Evolutionary conservation across 2,888 invertebrate species (phyloP), one percentile per base, ranked within the genome.

Genomic region (Ptychoptera albimana): DNA sequence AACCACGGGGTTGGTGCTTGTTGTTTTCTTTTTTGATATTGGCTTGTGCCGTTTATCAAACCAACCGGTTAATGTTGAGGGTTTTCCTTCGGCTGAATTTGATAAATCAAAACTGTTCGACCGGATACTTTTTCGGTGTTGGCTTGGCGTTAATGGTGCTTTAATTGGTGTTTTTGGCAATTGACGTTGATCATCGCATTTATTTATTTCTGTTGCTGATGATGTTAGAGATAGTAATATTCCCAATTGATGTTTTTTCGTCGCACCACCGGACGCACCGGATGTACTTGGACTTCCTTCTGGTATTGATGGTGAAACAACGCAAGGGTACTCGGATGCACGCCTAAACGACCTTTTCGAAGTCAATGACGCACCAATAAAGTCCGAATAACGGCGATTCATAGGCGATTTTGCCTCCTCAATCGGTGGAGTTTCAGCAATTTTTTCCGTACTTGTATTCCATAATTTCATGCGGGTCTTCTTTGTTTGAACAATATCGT

Each of bases 61-160:
- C 85, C 85, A 86, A 44, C 75, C 80, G 8, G 78, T 74, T 31
- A 79, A 75, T n/a, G 50, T 51, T 2, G 67, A 64, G 8, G 72
- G 71, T 39, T 73, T 69, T 42, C 61, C 63, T 46, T 64, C 63
- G 51, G 64, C 72, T 2, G 63, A 61, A 45, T 60, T 63, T 14
- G 85, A 84, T 1, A 84, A 77, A 60, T 87, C 86, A 55, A 87
- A 86, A 61, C 86, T 87, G 62, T 84, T 86, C 12, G 86, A 86
- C 44, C 86, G 77, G 59, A 76, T 80, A 50, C 77, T 80, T 49
- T 64, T 57, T 0, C 63, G 62, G 2, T 61, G 62, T 2, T 51
- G 51, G 8, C 52, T 45, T 43, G 55, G 53, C 5, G 53, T 31
- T 38, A 47, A 44, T 45, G 56, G 57, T 15, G 48, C 45, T 41